Conservation (phyloP, 2,888 invertebrate genomes). For the Acanthosepion esculentum region DNA sequence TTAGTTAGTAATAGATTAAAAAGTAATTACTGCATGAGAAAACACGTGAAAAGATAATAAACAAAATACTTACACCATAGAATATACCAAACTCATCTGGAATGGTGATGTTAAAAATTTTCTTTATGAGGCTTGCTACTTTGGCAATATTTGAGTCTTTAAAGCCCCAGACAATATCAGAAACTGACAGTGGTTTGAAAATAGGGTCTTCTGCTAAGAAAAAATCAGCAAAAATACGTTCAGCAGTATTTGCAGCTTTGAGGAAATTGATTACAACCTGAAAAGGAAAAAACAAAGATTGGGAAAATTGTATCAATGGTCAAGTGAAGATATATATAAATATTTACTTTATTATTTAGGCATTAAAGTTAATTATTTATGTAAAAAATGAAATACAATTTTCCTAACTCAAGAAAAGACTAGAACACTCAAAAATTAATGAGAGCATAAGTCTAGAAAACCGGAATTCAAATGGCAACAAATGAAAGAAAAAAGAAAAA, state of each 20-base stretch:
- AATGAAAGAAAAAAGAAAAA: too few species aligned
- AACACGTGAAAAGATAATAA: neutral
- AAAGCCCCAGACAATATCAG: constrained; percentile 85
- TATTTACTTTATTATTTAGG: too few species aligned
- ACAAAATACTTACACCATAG: neutral
- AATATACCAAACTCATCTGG: constrained; percentile 63
- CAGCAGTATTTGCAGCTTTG: constrained; percentile 52
- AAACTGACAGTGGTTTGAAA: constrained; percentile 62
- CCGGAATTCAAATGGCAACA: too few species aligned
- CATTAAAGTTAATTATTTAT: too few species aligned
- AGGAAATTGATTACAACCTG: constrained; percentile 62
- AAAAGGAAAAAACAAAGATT: constrained; percentile 44
- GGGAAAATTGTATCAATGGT: neutral
- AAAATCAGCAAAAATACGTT: constrained; percentile 53
- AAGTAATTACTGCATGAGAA: neutral
- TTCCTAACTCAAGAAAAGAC: too few species aligned
- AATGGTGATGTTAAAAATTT: constrained; percentile 65
- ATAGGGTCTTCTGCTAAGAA: constrained; percentile 56
- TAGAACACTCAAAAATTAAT: too few species aligned
- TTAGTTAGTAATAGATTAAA: too few species aligned
- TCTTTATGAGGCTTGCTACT: constrained; percentile 53
- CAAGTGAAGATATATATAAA: too few species aligned
- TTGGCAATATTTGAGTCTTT: constrained; percentile 78
- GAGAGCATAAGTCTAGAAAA: too few species aligned
- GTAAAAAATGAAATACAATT: too few species aligned